Evolutionary conservation across 2,888 invertebrate genomes (phyloP), one percentile per base, ranked within the genome.

Genomic region (Notodromas monacha): DNA sequence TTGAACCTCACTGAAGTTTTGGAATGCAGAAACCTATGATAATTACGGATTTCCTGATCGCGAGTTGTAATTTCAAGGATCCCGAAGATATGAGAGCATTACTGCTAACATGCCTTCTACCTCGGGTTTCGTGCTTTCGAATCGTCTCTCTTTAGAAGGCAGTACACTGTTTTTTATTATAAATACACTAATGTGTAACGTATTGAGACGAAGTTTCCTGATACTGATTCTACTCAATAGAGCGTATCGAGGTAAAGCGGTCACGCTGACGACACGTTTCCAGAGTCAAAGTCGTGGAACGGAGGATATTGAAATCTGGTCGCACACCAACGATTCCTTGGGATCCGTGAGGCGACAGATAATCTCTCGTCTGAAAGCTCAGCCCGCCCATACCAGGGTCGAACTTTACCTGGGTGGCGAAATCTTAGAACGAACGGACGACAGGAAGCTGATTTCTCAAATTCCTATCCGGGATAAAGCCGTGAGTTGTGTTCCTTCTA

Each of bases 241-340:
- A 44, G 76, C 81, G 6, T 73, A 72, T 38, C 63, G 79, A 36
- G 86, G 86, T 33, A 72, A 81, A 50, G 72, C 81, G 46, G 63
- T 79, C 46, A 63, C 68, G 31, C 57, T 86, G 36, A 64, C 73
- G 41, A 68, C 86, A 43, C 60, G 84, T 42, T 67, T 86, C 55
- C 69, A 74, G 49, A 65, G 70, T 51, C 70, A 72, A 37, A 70
- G 70, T 8, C 68, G 73, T 40, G 46, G 49, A 36, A 62, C 72
- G 30, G 86, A 89, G 38, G 86, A 89, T 44, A 58, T 81, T 40
- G 86, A 89, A 47, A 54, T 89, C 35, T 68, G 65, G 46, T 77
- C 84, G 28, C 89, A 89, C 52, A 72, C 70, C 34, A 86, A 89
- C 49, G 84, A 89, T 47, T 84, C 84, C 3, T 56, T 89, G 40